phyloP scores from a whole-genome alignment of 2,888 invertebrate genomes.

The Hyppa rectilinea region DNA sequence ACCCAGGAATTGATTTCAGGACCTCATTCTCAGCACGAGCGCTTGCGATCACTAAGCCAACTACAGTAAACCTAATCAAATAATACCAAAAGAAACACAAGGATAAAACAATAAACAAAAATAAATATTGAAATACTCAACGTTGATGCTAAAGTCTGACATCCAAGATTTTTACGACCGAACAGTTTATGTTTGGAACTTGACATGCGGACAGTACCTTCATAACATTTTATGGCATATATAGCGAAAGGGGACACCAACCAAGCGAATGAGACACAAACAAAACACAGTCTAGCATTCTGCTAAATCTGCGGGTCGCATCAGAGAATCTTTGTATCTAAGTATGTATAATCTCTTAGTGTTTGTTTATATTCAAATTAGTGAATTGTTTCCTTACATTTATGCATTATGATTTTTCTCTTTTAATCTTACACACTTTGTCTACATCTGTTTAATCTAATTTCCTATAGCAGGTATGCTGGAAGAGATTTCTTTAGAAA shows the following conservation, averaged over 20 bases:
- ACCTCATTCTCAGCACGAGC: neutral
- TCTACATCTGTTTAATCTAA: no score
- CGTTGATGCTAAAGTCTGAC: constrained; percentile 11
- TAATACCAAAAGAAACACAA: constrained; percentile 7
- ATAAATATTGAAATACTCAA: constrained; percentile 24
- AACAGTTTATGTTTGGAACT: constrained; percentile 46
- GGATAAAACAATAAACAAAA: constrained; percentile 8
- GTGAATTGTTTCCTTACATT: no score
- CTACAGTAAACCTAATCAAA: neutral
- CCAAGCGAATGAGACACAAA: constrained; percentile 16
- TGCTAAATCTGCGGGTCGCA: no score
- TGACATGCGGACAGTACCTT: constrained; percentile 40
- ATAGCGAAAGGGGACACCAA: neutral
- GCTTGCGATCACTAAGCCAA: neutral
- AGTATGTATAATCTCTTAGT: no score
- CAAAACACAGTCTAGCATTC: constrained; percentile 17
- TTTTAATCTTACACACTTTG: no score
- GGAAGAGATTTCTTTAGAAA: no score
- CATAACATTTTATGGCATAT: constrained; percentile 45
- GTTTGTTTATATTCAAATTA: no score
- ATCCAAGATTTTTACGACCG: constrained; percentile 38
- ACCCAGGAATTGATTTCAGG: neutral
- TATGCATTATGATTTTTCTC: no score
- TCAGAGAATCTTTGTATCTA: no score
- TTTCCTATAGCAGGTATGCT: no score